Evolutionary conservation across 2,113 vertebrate genomes (phyloP), one percentile per base, ranked within the genome.

Genomic region (Hymenochirus boettgeri): DNA sequence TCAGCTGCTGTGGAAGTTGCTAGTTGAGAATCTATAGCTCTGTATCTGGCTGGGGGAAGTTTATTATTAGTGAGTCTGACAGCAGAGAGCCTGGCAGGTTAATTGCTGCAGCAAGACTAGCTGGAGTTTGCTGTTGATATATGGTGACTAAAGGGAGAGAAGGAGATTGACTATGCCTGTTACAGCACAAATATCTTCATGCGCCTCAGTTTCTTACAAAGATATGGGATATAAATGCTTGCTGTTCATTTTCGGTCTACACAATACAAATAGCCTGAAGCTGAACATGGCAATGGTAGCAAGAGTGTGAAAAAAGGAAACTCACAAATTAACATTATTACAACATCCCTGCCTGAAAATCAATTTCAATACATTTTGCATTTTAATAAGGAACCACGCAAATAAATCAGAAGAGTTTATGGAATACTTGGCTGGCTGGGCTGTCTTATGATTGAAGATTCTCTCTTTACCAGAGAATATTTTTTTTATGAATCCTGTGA

Each of bases 211-310:
- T 88, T 75, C 81, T 77, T 71, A 75, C 76, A 81, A 86, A 86
- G 85, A 88, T 84, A 85, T 80, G 81, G 85, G 81, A 85, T 85
- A 88, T 87, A 86, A 88, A 84, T 86, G 81, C 79, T 85, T 73
- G 0, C 78, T 85, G 83, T 85, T 90, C 83, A 82, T 84, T 89
- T 90, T 85, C 81, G 79, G 76, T 77, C 83, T 87, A 73, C 79
- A 84, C 77, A 86, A 83, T 87, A 88, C 82, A 89, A 91, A 88
- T 83, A 89, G 81, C 89, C 78, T 73, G 2, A 2, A 77, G 89
- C 81, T 77, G 71, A 85, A 85, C 77, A 80, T 65, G 70, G 79
- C 46, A 77, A 77, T 72, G 26, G 57, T 53, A 70, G 79, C 76
- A 76, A 45, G 51, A 79, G 71, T 71, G 78, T 48, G 62, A 71